Evolutionary conservation across 2,113 vertebrate genomes (phyloP).

Genomic region (Heteronetta atricapilla): DNA sequence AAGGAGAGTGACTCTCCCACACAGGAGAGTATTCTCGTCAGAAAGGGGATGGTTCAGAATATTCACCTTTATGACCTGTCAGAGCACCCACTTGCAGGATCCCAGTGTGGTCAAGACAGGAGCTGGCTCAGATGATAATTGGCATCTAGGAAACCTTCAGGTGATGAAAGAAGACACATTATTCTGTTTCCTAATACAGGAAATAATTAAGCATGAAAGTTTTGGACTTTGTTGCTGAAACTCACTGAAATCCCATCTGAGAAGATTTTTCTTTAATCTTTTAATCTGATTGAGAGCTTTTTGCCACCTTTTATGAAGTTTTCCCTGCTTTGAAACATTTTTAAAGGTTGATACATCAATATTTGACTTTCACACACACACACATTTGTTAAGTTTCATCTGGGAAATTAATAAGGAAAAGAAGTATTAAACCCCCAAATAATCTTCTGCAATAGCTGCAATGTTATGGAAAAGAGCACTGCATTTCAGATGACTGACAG

Average conservation of each 20-base stretch:
- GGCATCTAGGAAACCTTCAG: background rate
- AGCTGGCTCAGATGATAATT: background rate
- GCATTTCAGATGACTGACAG: background rate
- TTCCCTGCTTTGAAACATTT: background rate
- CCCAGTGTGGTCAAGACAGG: background rate
- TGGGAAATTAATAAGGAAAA: background rate
- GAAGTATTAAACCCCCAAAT: background rate
- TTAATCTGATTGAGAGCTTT: background rate
- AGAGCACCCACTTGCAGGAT: background rate
- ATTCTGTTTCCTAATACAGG: background rate
- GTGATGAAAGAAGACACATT: background rate
- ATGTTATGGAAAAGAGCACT: background rate
- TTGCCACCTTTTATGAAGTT: background rate
- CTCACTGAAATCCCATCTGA: background rate
- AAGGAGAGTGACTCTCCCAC: background rate
- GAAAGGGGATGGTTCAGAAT: background rate
- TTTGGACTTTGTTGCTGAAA: background rate
- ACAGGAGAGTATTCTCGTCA: background rate
- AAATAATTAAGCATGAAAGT: background rate
- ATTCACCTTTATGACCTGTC: background rate
- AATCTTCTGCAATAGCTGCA: background rate
- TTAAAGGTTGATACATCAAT: background rate
- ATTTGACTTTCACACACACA: background rate
- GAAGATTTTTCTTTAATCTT: background rate
- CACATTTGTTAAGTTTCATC: background rate